Conservation (phyloP, 2,797 vertebrate species). For the Catamblyrhynchus diadema region DNA sequence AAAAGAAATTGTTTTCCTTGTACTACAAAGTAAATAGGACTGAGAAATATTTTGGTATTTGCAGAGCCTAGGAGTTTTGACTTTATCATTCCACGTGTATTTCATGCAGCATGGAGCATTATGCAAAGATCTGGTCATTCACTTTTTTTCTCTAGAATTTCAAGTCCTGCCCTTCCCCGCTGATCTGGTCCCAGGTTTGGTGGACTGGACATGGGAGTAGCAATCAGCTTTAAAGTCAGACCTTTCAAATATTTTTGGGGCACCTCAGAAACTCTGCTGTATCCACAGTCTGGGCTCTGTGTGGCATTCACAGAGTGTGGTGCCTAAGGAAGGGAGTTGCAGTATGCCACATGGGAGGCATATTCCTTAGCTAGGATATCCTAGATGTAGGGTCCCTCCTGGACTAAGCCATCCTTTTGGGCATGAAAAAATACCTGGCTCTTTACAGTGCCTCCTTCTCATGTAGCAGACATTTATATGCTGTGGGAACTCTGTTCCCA, state of each 20-base stretch:
- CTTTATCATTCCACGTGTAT: not conserved
- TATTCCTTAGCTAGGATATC: not conserved
- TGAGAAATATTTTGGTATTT: not conserved
- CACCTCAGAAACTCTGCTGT: not conserved
- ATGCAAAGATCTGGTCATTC: not conserved
- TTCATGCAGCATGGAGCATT: not conserved
- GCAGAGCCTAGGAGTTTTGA: not conserved
- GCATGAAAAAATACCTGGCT: not conserved
- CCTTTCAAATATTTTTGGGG: not conserved
- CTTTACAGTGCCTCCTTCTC: not conserved
- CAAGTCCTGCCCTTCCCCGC: fast-evolving
- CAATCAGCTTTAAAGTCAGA: not conserved
- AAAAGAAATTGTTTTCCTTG: not conserved
- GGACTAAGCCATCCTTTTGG: not conserved
- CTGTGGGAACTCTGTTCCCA: conserved; percentile 1
- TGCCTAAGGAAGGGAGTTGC: not conserved
- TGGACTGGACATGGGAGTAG: not conserved
- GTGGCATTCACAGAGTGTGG: not conserved
- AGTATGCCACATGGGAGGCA: not conserved
- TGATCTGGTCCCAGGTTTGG: not conserved
- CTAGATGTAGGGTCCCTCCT: not conserved
- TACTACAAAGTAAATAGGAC: not conserved
- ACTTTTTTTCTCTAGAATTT: not conserved
- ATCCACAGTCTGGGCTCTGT: not conserved
- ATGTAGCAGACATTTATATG: not conserved